Evolutionary conservation across 1,140 invertebrate genomes (phyloP), one percentile per base, ranked within the genome.

Genomic region (Musca vetustissima): DNA sequence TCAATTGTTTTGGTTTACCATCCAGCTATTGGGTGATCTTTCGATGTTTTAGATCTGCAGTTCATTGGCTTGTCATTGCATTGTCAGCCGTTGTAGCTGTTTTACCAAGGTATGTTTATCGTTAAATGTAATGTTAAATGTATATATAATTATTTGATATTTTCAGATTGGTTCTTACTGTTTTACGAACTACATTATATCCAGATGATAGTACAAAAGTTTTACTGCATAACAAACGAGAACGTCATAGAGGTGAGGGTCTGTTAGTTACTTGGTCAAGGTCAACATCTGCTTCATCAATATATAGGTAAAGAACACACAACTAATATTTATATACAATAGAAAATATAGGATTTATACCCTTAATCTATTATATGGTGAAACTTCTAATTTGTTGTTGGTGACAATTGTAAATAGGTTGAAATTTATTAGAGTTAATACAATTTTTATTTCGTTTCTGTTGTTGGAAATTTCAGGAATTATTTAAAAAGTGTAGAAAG

Each of bases 21-120:
- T 92, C 90, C 75, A 94, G 93, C 19, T 95, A 91, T 84, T 92
- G 91, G 90, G 92, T 97, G 21, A 91, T 96, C 83, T 89, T 92
- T 79, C 87, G 89, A 77, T 89, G 92, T 22, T 86, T 97, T 72
- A 83, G 81, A 43, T 89, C 91, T 68, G 86, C 89, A 4, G 85
- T 88, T 13, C 95, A 93, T 86, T 96, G 93, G 91, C 85, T 94
- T 21, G 88, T 91, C 36, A 87, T 95, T 43, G 69, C 92, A 36
- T 80, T 97, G 52, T 89, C 91, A 50, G 87, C 90, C 32, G 89
- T 95, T 21, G 83, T 93, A 22, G 91, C 94, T 53, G 84, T 96
- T 32, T 83, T 95, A 72, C 96, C 95, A 48, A 92, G 95, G 95
- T 96, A 87, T 83, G 72, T 75, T 9, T 32, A 36, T 32, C 47